Base-by-base conservation (phyloP, 92 coral and sea anemone genomes). In the Siderastrea radians region DNA sequence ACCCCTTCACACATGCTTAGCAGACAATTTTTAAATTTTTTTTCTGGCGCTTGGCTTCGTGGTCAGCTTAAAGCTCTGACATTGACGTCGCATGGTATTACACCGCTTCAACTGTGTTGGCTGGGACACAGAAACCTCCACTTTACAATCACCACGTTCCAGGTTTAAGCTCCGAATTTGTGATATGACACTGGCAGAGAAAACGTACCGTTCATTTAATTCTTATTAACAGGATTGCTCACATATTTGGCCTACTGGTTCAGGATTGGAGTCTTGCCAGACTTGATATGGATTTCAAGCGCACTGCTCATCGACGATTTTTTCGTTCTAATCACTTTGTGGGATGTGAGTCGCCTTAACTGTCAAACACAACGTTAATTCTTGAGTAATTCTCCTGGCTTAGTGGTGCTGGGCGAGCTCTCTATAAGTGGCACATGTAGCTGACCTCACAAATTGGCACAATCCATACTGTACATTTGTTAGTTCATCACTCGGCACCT, bases 341-440 rank as follows among this genome's bases (percentile, higher is more conserved):
- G 50, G 92, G 81, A 49, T 68, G 62, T 17, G 70, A 86, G 81
- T 60, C 49, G 51, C 84, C 90, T 68, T 92, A 92, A 19, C 87
- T 90, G 79, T 92, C 92, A 75, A 91, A 82, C 9, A 88, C 92
- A 64, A 91, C 86, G 55, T 91, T 89, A 2, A 91, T 85, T 78
- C 90, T 84, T 13, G 49, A 45, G 62, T 84, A 92, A 54, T 74
- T 3, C 1, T 58, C 78, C 13, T 81, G 86, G 14, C 86, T 44
- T 5, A 78, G 70, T 19, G 75, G 50, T 44, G 90, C 49, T 11
- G 81, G 26, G 73, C 86, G 11, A 87, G 80, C 51, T 91, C 91
- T 73, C 90, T 85, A 68, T 87, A 87, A 4, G 84, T 91, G 70
- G 74, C 0, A 16, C 81, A 15, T n/a, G 89, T 89, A 16, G 79